These are phyloP conservation scores for Apamea monoglypha DNA, from an alignment of 2,888 invertebrate genomes.

Conservation along the genomic window DNA sequence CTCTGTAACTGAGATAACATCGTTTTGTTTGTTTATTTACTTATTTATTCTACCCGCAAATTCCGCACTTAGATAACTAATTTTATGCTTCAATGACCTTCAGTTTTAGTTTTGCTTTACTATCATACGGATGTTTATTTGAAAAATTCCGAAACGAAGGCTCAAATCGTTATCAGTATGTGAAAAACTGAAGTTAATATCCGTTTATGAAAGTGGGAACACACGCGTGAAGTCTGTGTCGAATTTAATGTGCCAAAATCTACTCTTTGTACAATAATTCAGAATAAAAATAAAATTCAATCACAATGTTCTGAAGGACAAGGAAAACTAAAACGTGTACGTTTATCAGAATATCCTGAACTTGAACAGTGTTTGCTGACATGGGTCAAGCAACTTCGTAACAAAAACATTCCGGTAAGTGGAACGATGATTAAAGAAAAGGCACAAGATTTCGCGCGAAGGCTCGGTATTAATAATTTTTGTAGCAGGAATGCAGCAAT, in stretches of 20 bases:
- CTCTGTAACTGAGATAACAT: neutral
- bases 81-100: neutral
- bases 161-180: conserved; percentile 1
- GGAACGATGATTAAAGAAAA: too few relatives aligned
- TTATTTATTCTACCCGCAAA: neutral
- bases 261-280: conserved; percentile 2
- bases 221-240: neutral
- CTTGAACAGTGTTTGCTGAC: conserved; percentile 4
- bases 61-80: neutral
- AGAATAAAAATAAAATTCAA: neutral
- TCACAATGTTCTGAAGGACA: neutral
- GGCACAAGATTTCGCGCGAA: too few relatives aligned
- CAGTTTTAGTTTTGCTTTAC: neutral
- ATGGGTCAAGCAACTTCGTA: neutral
- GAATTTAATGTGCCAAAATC: conserved; percentile 11
- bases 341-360: neutral
- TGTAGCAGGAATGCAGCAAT: too few relatives aligned
- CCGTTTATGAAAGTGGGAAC: neutral
- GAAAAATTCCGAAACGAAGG: neutral
- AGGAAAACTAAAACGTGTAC: neutral
- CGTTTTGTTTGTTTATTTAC: neutral
- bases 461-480: too few relatives aligned
- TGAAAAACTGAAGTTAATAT: conserved; percentile 1
- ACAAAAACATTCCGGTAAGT: neutral
- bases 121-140: neutral